Percentiles rank a stretch among this genome's conserved stretches.
These are phyloP conservation scores for Heliconius erato DNA, from an alignment of 2,888 invertebrate species.

Conservation along the genomic window DNA sequence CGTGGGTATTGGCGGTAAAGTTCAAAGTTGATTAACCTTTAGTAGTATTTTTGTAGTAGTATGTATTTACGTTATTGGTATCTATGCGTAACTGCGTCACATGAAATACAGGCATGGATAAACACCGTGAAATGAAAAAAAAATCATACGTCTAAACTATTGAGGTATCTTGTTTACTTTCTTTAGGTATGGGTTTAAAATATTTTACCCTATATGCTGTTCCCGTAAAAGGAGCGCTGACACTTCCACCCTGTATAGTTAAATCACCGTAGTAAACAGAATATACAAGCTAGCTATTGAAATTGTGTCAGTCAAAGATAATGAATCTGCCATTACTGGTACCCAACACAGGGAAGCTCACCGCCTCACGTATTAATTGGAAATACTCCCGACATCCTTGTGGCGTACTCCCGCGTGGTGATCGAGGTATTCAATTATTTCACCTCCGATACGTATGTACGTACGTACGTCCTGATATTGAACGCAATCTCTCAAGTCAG, in stretches of 20 bases:
- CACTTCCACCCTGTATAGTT: not conserved
- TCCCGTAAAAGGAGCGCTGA: no score
- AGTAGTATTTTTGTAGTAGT: no score
- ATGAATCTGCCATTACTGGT: constrained; percentile 60
- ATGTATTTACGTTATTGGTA: no score
- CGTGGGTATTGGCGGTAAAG: no score
- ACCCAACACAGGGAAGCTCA: constrained; percentile 58
- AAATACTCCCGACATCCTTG: constrained; percentile 62
- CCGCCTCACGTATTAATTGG: constrained; percentile 62
- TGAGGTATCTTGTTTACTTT: no score
- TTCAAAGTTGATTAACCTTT: no score
- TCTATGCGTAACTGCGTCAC: no score
- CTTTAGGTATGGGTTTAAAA: no score
- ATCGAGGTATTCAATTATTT: constrained; percentile 71
- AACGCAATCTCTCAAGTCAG: constrained; percentile 64
- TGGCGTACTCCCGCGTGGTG: constrained; percentile 61
- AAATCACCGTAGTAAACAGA: constrained; percentile 1
- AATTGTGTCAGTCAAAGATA: constrained; percentile 59
- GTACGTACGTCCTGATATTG: constrained; percentile 53
- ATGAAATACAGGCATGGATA: no score
- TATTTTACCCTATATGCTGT: no score
- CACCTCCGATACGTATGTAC: constrained; percentile 54
- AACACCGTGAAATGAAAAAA: no score
- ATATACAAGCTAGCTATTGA: constrained; percentile 46
- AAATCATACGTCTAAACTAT: no score